Evolutionary conservation across 2,888 invertebrate species (phyloP).

Genomic region (Galerucella calmariensis): DNA sequence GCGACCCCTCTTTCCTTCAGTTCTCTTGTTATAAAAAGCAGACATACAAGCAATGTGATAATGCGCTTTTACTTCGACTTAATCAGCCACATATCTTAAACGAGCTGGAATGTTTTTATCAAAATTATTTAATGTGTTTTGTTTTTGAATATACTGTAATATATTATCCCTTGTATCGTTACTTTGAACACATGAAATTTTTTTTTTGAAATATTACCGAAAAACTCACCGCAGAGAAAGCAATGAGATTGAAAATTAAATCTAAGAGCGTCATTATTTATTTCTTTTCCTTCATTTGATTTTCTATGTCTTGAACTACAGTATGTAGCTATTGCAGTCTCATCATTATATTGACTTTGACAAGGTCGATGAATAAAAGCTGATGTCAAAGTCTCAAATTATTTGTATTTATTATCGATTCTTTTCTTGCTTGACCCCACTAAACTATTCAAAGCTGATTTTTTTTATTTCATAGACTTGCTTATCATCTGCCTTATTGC

Average conservation of each 20-base stretch:
- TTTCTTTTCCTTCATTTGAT: slow-evolving; percentile 35
- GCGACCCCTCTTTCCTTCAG: slow-evolving; percentile 48
- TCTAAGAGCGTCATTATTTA: slow-evolving; percentile 45
- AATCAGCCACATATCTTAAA: slow-evolving; percentile 47
- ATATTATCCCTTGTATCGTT: slow-evolving; percentile 1
- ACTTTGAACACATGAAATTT: slow-evolving; percentile 14
- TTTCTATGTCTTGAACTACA: slow-evolving; percentile 41
- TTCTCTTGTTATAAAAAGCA: slow-evolving; percentile 48
- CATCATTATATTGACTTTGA: slow-evolving; percentile 43
- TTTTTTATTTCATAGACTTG: slow-evolving; percentile 18
- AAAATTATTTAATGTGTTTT: slow-evolving; percentile 47
- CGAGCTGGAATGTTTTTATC: slow-evolving; percentile 47
- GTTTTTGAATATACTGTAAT: slow-evolving; percentile 29
- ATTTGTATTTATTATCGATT: slow-evolving; percentile 46
- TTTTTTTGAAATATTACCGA: neutral
- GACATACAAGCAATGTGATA: slow-evolving; percentile 51
- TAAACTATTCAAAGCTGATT: slow-evolving; percentile 37
- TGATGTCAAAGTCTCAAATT: slow-evolving; percentile 44
- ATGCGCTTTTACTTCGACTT: slow-evolving; percentile 48
- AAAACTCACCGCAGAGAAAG: slow-evolving; percentile 1
- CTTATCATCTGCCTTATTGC: slow-evolving; percentile 41
- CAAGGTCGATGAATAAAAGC: slow-evolving; percentile 45
- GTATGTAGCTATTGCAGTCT: slow-evolving; percentile 44
- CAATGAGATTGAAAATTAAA: slow-evolving; percentile 45
- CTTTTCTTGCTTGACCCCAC: slow-evolving; percentile 38